Percentiles rank a stretch among this genome's conserved stretches.
Evolutionary conservation across 2,888 invertebrate species (phyloP).

Genomic region (Catocala nupta): DNA sequence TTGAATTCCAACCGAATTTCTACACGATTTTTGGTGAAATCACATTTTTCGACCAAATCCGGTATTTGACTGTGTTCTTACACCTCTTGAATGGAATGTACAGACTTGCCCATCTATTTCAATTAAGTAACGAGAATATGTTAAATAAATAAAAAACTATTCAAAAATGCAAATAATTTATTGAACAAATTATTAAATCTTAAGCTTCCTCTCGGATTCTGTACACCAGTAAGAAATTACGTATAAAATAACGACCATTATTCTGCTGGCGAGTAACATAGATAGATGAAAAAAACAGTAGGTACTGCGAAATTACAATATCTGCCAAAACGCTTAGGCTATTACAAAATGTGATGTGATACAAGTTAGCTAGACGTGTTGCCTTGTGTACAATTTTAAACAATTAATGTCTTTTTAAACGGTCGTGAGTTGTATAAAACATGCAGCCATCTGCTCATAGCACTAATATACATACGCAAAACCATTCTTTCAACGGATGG

Average conservation of each 20-base stretch:
- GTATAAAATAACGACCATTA: constrained; percentile 28
- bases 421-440: constrained; percentile 19
- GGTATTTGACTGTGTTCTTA: no score
- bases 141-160: constrained; percentile 30
- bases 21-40: no score
- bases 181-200: constrained; percentile 40
- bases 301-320: constrained; percentile 29
- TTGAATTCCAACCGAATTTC: no score
- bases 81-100: no score
- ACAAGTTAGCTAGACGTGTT: constrained; percentile 30
- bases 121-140: neutral
- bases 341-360: constrained; percentile 38
- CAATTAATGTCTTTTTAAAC: constrained; percentile 38
- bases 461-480: constrained; percentile 11
- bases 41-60: no score
- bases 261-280: constrained; percentile 10
- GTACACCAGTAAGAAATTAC: constrained; percentile 37
- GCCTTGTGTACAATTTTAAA: constrained; percentile 27
- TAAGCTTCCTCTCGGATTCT: constrained; percentile 24
- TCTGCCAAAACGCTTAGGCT: constrained; percentile 32
- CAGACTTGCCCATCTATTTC: no score
- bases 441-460: constrained; percentile 24
- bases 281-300: constrained; percentile 14
- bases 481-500: constrained; percentile 3
- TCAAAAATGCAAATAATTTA: constrained; percentile 52